A percentile compares a stretch with the other conserved stretches of the same genome.
phyloP scores from a whole-genome alignment of 2,888 invertebrate species.

The Andrena haemorrhoa region DNA sequence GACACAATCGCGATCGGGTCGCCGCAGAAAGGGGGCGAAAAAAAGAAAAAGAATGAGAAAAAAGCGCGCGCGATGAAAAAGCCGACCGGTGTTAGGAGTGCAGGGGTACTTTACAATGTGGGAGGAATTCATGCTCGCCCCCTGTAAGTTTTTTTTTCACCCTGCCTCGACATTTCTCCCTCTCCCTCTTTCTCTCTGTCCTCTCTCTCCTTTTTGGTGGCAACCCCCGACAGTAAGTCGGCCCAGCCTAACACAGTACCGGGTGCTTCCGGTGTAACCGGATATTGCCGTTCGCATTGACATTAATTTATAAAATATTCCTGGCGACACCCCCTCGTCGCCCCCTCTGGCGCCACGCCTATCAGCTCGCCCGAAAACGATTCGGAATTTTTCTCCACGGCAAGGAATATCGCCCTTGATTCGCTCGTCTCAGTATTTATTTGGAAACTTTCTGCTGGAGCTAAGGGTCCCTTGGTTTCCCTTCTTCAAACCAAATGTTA shows the following conservation, averaged over 20 bases:
- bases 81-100: slow-evolving; percentile 63
- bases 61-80: slow-evolving; percentile 67
- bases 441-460: too few species aligned
- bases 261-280: slow-evolving; percentile 84
- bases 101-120: slow-evolving; percentile 77
- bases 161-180: slow-evolving; percentile 42
- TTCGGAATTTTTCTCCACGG: neutral
- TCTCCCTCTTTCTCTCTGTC: slow-evolving; percentile 45
- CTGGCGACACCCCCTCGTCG: slow-evolving; percentile 72
- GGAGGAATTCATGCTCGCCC: slow-evolving; percentile 75
- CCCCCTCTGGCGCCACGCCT: slow-evolving; percentile 66
- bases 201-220: slow-evolving; percentile 29
- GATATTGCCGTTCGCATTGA: slow-evolving; percentile 83
- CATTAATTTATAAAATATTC: slow-evolving; percentile 85
- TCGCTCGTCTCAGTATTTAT: too few species aligned
- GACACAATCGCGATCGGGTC: slow-evolving; percentile 75
- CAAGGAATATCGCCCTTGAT: neutral
- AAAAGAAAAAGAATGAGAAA: slow-evolving; percentile 46
- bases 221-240: slow-evolving; percentile 63
- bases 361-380: slow-evolving; percentile 3
- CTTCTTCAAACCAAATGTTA: too few species aligned
- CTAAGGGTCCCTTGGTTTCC: too few species aligned
- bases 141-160: slow-evolving; percentile 69
- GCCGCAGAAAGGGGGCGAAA: slow-evolving; percentile 43
- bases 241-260: slow-evolving; percentile 79